A percentile compares a stretch with the other conserved stretches of the same genome.
Conservation (phyloP, 2,113 vertebrate species). For the Cavia aperea region DNA sequence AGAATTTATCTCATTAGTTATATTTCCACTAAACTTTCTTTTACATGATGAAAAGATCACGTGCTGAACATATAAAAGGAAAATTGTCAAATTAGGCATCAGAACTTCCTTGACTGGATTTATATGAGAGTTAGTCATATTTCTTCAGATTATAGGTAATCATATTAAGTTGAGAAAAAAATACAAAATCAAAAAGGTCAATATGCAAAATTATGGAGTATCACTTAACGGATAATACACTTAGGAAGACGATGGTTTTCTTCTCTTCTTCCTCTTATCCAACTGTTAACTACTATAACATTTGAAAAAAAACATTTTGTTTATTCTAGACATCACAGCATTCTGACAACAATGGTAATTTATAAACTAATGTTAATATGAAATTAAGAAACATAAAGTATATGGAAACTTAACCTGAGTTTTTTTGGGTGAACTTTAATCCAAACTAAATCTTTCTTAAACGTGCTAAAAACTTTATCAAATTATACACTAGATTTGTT, state of each 20-base stretch:
- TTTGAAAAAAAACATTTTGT: neutral
- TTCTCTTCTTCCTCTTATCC: conserved; percentile 1
- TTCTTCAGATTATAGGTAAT: neutral
- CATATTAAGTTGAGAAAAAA: neutral
- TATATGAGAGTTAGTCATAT: neutral
- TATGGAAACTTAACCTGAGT: neutral
- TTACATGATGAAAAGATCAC: neutral
- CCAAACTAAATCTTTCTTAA: neutral
- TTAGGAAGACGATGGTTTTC: neutral
- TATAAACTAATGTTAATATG: neutral
- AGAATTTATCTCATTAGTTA: neutral
- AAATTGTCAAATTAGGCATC: neutral
- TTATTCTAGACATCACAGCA: neutral
- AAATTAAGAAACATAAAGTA: neutral
- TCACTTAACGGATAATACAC: neutral
- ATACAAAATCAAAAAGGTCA: neutral
- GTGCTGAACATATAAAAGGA: neutral
- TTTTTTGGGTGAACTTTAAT: neutral
- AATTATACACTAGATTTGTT: neutral
- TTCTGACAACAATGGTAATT: neutral
- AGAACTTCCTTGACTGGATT: neutral
- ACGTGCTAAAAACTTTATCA: neutral
- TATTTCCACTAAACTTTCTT: neutral
- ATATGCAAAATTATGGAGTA: neutral
- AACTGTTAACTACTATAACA: neutral